phyloP scores from a whole-genome alignment of 2,888 invertebrate genomes.

The Criorhina ranunculi region DNA sequence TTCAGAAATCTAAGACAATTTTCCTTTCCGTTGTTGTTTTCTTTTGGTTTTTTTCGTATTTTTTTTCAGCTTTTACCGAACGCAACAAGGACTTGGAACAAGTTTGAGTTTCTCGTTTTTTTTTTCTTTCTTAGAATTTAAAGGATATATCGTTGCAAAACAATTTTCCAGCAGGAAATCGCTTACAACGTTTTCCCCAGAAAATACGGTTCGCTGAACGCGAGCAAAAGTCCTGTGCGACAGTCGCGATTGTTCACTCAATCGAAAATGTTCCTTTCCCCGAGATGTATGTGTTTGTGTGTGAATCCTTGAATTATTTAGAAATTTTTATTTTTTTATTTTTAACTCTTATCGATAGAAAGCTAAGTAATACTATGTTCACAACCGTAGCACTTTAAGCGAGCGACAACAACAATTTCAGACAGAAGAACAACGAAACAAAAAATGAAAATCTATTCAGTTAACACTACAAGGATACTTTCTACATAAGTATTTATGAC shows the following conservation, averaged over 20 bases:
- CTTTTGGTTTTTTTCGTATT: too few relatives aligned
- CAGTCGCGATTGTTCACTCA: conserved; percentile 74
- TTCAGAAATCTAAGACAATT: conserved; percentile 28
- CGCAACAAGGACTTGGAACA: conserved; percentile 67
- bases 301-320: conserved; percentile 55
- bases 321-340: conserved; percentile 23
- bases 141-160: conserved; percentile 46
- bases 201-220: conserved; percentile 45
- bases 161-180: conserved; percentile 40
- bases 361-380: conserved; percentile 78
- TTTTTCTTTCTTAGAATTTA: conserved; percentile 28
- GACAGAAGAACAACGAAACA: conserved; percentile 4
- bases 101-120: conserved; percentile 27
- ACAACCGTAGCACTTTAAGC: conserved; percentile 84
- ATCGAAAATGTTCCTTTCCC: conserved; percentile 62
- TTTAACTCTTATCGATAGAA: conserved; percentile 32
- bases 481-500: conserved; percentile 30
- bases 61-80: conserved; percentile 33
- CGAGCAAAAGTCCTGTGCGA: conserved; percentile 61
- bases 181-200: conserved; percentile 37
- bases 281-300: neutral
- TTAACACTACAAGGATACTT: conserved; percentile 61
- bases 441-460: conserved; percentile 14
- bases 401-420: conserved; percentile 80
- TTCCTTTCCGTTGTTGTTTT: conserved; percentile 4